phyloP scores from a whole-genome alignment of 1,140 invertebrate genomes.

The Eriocheir sinensis region DNA sequence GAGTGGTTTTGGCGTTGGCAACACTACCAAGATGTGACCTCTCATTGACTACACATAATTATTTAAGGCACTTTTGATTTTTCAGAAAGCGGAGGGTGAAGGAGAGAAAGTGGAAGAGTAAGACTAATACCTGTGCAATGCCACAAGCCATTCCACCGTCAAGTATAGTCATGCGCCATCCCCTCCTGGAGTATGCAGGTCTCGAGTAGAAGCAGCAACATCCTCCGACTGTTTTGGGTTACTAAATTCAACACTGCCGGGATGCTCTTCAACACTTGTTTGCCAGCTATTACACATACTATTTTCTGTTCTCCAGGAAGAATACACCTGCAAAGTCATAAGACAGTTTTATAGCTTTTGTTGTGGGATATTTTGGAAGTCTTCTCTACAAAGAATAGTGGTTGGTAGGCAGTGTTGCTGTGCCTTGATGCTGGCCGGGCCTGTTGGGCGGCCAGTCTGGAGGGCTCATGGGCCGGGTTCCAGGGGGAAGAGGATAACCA shows the following conservation, averaged over 20 bases:
- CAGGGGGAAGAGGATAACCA: constrained; percentile 61
- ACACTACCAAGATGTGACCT: not conserved
- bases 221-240: constrained; percentile 38
- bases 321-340: constrained; percentile 40
- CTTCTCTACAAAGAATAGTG: constrained; percentile 1
- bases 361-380: not conserved
- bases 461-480: constrained; percentile 59
- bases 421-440: constrained; percentile 67
- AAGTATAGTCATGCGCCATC: constrained; percentile 63
- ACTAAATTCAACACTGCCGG: constrained; percentile 13
- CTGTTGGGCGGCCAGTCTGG: constrained; percentile 43
- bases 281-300: constrained; percentile 60
- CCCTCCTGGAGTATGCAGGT: constrained; percentile 50
- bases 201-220: constrained; percentile 53
- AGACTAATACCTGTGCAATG: constrained; percentile 39
- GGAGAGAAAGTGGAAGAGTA: constrained; percentile 68
- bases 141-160: constrained; percentile 74
- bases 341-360: not conserved
- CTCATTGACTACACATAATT: not conserved
- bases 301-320: constrained; percentile 53
- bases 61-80: not conserved
- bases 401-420: constrained; percentile 66
- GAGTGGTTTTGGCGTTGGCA: too few relatives aligned
- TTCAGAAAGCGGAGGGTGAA: constrained; percentile 72
- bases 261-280: constrained; percentile 44